Evolutionary conservation across 1,140 invertebrate genomes (phyloP), one percentile per base, ranked within the genome.

Genomic region (Platorchestia sp.): DNA sequence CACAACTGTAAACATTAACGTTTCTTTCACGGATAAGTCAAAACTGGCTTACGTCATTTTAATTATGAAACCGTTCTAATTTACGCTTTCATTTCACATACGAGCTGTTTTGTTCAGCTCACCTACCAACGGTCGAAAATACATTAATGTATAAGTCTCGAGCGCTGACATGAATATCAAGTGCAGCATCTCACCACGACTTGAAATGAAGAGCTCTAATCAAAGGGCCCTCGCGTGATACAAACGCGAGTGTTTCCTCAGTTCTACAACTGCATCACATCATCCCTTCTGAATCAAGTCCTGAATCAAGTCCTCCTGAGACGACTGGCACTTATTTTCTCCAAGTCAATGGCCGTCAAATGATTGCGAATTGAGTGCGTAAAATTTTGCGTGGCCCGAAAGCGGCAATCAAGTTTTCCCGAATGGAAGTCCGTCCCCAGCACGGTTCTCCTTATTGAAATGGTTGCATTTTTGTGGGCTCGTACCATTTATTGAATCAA

Each of bases 341-440:
- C 42, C 87, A 89, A 89, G 41, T 89, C 87, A 89, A 89, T 89
- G 87, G 41, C 43, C 41, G n/a, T 89, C 87, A 89, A 89, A 89
- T 89, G 87, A 89, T 89, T 89, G n/a, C 87, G 36, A 89, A 89
- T 41, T 89, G 87, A 89, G 87, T 44, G 87, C 87, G 87, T 43
- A 42, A 89, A 89, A 89, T 42, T 22, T 89, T 89, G 27, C 27
- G 87, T 42, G 5, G n/a, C 59, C 87, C 43, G 3, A 89, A 89
- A 89, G 87, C 87, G 22, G 87, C 87, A 89, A 89, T 89, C 87
- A 89, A 89, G 43, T 75, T 75, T 27, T 75, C 27, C 59, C 59
- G 1, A 75, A 75, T 75, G 59, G 27, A 75, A 36, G 59, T 10
- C 59, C 59, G 1, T 27, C 59, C 27, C 36, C 59, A 3, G 3